These are phyloP conservation scores for Gymnarchus niloticus DNA, from an alignment of 2,113 vertebrate species.

Conservation along the genomic window DNA sequence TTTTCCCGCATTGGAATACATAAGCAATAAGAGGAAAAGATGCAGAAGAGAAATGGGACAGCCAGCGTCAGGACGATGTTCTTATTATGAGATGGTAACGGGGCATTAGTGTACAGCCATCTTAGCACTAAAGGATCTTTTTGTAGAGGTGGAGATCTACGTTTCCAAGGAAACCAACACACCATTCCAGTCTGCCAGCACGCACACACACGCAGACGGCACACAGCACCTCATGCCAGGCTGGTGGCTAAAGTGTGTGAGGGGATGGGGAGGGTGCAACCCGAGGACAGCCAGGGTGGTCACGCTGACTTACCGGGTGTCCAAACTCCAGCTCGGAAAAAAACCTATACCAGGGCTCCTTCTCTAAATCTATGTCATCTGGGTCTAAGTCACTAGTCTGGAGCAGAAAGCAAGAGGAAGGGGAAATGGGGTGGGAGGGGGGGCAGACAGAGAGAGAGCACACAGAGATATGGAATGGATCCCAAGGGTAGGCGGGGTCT, in stretches of 20 bases:
- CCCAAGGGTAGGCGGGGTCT: not conserved
- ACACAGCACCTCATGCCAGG: not conserved
- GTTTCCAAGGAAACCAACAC: not conserved
- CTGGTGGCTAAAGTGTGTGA: not conserved
- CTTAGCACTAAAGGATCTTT: not conserved
- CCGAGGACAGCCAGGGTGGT: constrained; percentile 48
- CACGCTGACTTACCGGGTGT: constrained; percentile 89
- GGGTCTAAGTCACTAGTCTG: constrained; percentile 82
- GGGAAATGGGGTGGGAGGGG: constrained; percentile 34
- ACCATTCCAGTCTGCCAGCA: not conserved
- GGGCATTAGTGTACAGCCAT: not conserved
- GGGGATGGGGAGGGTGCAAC: constrained; percentile 23
- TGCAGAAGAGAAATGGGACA: not conserved
- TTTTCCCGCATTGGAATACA: not conserved
- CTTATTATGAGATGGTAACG: not conserved
- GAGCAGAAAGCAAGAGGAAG: constrained; percentile 61
- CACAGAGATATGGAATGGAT: constrained; percentile 63
- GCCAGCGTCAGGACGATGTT: not conserved
- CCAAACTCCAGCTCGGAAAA: constrained; percentile 99
- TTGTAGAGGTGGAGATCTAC: not conserved
- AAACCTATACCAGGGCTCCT: constrained; percentile 99
- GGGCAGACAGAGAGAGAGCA: constrained; percentile 64
- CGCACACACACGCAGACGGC: not conserved
- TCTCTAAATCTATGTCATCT: constrained; percentile 99
- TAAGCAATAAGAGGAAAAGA: not conserved